These are phyloP conservation scores for Centroberyx gerrardi DNA, from an alignment of 2,797 vertebrate species.

Conservation along the genomic window DNA sequence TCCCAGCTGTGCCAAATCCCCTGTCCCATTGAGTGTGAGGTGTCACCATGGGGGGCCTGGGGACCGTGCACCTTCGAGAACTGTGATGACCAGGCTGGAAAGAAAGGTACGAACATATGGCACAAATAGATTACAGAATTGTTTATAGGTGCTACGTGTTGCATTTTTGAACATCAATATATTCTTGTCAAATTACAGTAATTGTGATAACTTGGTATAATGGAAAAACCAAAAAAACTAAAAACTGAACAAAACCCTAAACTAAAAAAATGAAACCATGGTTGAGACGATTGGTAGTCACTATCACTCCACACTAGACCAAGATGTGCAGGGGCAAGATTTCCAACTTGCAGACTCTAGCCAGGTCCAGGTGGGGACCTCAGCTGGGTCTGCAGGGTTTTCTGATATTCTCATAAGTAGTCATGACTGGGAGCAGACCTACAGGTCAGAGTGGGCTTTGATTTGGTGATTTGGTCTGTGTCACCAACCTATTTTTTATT, in stretches of 20 bases:
- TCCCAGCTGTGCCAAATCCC: constrained; percentile 94
- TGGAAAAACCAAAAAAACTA: too few species aligned
- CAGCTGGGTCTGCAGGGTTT: neutral
- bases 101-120: constrained; percentile 88
- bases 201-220: neutral
- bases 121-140: neutral
- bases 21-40: constrained; percentile 94
- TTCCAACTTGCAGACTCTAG: neutral
- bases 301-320: neutral
- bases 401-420: constrained; percentile 19
- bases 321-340: neutral
- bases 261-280: too few species aligned
- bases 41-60: constrained; percentile 96
- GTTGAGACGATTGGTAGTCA: too few species aligned
- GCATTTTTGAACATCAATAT: too few species aligned
- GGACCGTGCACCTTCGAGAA: constrained; percentile 96
- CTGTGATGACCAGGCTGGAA: constrained; percentile 93
- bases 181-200: neutral
- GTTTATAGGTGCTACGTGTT: neutral
- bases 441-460: too few species aligned
- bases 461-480: too few species aligned
- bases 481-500: too few species aligned
- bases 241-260: too few species aligned
- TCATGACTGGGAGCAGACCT: neutral
- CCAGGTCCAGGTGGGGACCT: neutral